Conservation (phyloP, 2,113 vertebrate species). For the Antigone vipio region DNA sequence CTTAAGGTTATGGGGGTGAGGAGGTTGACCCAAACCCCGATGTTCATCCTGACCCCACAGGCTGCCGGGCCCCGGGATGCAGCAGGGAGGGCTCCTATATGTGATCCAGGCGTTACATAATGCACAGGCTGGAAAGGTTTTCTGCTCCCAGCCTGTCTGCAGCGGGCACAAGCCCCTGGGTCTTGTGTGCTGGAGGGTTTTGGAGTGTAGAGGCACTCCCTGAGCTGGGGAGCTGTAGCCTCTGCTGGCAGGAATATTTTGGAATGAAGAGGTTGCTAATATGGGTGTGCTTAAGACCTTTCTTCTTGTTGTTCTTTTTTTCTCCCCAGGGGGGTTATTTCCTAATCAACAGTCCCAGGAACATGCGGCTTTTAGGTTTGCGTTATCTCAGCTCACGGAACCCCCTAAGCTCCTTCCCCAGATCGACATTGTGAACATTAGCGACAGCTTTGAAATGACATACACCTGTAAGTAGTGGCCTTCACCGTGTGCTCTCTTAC, state of each 20-base stretch:
- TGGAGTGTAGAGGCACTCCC: not conserved
- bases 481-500: not conserved
- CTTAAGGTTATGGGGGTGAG: not conserved
- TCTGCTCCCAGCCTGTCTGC: not conserved
- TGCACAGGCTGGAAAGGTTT: not conserved
- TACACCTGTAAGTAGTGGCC: constrained; percentile 91
- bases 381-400: constrained; percentile 94
- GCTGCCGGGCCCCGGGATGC: not conserved
- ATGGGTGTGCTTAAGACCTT: not conserved
- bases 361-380: constrained; percentile 98
- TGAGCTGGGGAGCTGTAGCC: not conserved
- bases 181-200: not conserved
- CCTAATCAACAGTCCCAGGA: constrained; percentile 93
- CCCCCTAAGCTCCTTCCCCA: constrained; percentile 98
- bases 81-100: not conserved
- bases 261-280: not conserved
- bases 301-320: constrained; percentile 45
- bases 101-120: not conserved
- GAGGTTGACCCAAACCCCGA: not conserved
- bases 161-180: rapidly evolving
- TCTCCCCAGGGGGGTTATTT: constrained; percentile 90
- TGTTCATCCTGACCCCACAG: not conserved
- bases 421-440: constrained; percentile 98
- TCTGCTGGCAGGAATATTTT: not conserved
- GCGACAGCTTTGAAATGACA: constrained; percentile 98